phyloP scores from a whole-genome alignment of 2,113 vertebrate species.

The Vidua macroura region DNA sequence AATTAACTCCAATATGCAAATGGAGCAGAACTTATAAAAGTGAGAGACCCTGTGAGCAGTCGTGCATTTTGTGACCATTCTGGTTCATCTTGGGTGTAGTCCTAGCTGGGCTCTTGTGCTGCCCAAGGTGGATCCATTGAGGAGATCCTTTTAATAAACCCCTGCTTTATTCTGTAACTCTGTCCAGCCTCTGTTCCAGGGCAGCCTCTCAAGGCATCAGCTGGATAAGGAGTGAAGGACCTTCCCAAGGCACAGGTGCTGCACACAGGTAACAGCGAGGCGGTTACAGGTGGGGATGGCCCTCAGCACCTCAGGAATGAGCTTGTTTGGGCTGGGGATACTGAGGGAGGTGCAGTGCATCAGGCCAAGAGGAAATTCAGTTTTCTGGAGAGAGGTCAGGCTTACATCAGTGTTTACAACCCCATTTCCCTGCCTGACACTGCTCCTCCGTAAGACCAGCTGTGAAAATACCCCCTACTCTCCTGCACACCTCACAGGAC shows the following conservation, averaged over 20 bases:
- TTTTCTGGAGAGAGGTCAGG: neutral
- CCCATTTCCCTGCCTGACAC: neutral
- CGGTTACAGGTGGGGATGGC: rapidly evolving
- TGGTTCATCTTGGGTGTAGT: neutral
- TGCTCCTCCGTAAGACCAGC: rapidly evolving
- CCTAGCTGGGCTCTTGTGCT: neutral
- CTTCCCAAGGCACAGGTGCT: neutral
- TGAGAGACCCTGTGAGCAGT: neutral
- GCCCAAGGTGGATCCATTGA: neutral
- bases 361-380: neutral
- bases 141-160: neutral
- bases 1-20: neutral
- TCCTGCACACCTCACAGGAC: neutral
- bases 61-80: neutral
- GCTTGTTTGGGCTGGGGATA: neutral
- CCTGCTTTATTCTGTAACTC: neutral
- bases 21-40: neutral
- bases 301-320: neutral
- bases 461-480: neutral
- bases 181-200: neutral
- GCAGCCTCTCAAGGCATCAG: neutral
- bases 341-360: neutral
- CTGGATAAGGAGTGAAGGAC: rapidly evolving
- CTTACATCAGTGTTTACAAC: neutral
- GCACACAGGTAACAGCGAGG: too few species aligned